Evolutionary conservation across 2,797 vertebrate genomes (phyloP), one percentile per base, ranked within the genome.

Genomic region (Miichthys miiuy): DNA sequence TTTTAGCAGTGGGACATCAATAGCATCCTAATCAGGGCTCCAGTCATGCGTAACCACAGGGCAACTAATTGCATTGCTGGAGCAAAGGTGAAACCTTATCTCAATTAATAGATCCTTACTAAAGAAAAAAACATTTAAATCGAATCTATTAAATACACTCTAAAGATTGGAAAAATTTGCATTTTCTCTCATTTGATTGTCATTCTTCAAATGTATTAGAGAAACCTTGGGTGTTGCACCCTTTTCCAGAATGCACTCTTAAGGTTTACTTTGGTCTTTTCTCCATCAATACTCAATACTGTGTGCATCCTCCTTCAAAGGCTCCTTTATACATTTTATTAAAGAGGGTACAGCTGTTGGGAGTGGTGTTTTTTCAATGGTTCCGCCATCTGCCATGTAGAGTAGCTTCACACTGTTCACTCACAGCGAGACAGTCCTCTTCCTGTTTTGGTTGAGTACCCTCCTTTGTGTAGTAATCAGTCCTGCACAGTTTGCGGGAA

Each of bases 341-440:
- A 78, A 83, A 77, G 80, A 57, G 48, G 38, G 3, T 79, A 73
- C 72, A 87, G 84, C 81, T 84, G 74, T 68, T 51, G 21, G 6
- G 20, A 66, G 46, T 20, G 25, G 20, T 72, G 57, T 76, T 75
- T 66, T 73, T 72, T 77, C 71, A 65, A 2, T 75, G 50, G 38
- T 79, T 84, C 16, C 8, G 11, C 75, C 79, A 81, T 88, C 81
- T 85, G 81, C 63, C 57, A 52, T 85, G 68, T 54, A 66, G 56
- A 81, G 72, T 27, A 77, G 75, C 52, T 42, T 69, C 71, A 81
- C 55, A 81, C 70, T 79, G 69, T 76, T 86, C 54, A 41, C 51
- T 80, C n/a, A 2, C 68, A 82, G n/a, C 30, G 21, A 76, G 62
- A 27, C 72, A 57, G 60, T 47, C 58, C 56, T 72, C 58, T 79